These are phyloP conservation scores for Maccullochella peelii DNA, from an alignment of 2,113 vertebrate species.

Conservation along the genomic window DNA sequence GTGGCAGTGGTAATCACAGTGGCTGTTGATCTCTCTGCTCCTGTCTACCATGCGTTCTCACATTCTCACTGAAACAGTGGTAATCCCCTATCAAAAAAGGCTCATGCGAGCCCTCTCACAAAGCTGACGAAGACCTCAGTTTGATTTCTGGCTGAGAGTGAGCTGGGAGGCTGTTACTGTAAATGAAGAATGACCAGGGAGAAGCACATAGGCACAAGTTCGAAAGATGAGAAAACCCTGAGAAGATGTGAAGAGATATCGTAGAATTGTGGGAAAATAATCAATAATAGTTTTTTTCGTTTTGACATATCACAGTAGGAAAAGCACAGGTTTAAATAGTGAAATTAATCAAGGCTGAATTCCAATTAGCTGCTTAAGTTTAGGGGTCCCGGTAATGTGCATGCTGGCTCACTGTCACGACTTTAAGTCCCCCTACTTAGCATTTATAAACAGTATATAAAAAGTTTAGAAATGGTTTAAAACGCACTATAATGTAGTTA, in stretches of 20 bases:
- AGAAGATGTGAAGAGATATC: not conserved
- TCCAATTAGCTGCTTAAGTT: not conserved
- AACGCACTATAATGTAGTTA: too few species aligned
- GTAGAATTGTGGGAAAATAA: not conserved
- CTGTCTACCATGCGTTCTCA: slow-evolving; percentile 3
- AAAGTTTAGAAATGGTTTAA: too few species aligned
- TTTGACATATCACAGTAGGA: not conserved
- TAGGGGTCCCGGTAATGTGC: not conserved
- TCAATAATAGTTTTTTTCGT: not conserved
- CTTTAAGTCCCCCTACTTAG: too few species aligned
- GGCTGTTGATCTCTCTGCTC: slow-evolving; percentile 17
- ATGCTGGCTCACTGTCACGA: not conserved
- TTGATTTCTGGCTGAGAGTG: slow-evolving; percentile 31
- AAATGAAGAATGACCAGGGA: slow-evolving; percentile 33
- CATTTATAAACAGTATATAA: too few species aligned
- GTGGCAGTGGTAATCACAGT: not conserved
- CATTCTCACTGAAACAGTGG: slow-evolving; percentile 14
- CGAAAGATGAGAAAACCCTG: slow-evolving; percentile 7
- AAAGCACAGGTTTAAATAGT: not conserved
- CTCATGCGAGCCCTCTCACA: slow-evolving; percentile 23
- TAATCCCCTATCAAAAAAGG: slow-evolving; percentile 10
- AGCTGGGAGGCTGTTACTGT: slow-evolving; percentile 41
- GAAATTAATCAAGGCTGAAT: not conserved
- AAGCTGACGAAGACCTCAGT: slow-evolving; percentile 7
- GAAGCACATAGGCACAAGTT: not conserved